Conservation (phyloP, 2,797 vertebrate species). For the Microctenopoma steveboyesi region DNA sequence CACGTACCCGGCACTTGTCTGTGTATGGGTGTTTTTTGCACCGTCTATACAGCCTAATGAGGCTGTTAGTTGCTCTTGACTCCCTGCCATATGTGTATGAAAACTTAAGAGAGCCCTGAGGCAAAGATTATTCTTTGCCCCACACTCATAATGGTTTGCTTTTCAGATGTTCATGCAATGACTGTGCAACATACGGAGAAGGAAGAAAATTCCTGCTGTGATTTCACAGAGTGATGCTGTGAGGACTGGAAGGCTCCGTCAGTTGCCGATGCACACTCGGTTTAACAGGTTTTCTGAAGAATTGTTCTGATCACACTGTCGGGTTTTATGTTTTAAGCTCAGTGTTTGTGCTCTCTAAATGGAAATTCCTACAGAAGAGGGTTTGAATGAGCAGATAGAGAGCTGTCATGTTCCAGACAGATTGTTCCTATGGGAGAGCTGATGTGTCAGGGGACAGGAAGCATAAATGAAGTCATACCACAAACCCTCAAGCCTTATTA, state of each 20-base stretch:
- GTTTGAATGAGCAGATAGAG: constrained; percentile 41
- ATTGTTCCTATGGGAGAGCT: constrained; percentile 3
- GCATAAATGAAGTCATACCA: constrained; percentile 57
- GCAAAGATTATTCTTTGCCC: constrained; percentile 25
- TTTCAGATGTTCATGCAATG: constrained; percentile 43
- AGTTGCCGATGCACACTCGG: constrained; percentile 14
- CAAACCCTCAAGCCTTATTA: constrained; percentile 59
- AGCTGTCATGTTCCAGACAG: constrained; percentile 45
- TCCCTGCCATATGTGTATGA: constrained; percentile 61
- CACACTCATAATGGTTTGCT: constrained; percentile 46
- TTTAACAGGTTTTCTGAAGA: constrained; percentile 30
- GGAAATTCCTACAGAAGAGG: constrained; percentile 20
- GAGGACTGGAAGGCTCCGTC: constrained; percentile 21
- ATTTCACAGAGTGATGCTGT: constrained; percentile 29
- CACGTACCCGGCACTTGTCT: constrained; percentile 36
- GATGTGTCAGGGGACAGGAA: constrained; percentile 33
- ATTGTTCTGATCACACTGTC: constrained; percentile 7
- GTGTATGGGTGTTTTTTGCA: constrained; percentile 37
- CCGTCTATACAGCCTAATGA: constrained; percentile 66
- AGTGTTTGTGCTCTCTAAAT: constrained; percentile 12
- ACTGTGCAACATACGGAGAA: constrained; percentile 22
- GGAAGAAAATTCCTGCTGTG: constrained; percentile 32
- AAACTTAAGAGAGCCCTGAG: constrained; percentile 58
- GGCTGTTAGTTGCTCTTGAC: constrained; percentile 62
- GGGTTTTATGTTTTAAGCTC: constrained; percentile 14